phyloP scores from a whole-genome alignment of 1,140 invertebrate species.

The Pogonomyrmex californicus region DNA sequence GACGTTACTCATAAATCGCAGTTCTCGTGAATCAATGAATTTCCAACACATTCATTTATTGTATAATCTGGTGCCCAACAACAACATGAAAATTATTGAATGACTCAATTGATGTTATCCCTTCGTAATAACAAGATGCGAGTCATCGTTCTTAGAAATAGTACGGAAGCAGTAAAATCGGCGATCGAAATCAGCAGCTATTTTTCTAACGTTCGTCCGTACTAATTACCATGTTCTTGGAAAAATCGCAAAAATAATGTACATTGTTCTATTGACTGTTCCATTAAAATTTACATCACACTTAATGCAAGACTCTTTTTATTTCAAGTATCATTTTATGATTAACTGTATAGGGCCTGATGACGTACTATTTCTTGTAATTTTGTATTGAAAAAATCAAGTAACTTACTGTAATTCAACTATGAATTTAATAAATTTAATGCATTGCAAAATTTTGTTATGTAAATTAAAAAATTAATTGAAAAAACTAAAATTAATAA shows the following conservation, averaged over 20 bases:
- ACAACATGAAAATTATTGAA: conserved; percentile 37
- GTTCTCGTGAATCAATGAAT: conserved; percentile 33
- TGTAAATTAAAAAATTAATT: background rate
- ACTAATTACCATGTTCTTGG: conserved; percentile 36
- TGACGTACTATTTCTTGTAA: background rate
- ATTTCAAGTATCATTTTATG: background rate
- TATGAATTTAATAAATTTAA: conserved; percentile 14
- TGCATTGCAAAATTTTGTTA: background rate
- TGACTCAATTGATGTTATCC: conserved; percentile 36
- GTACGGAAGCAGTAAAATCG: conserved; percentile 35
- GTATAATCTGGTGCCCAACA: background rate
- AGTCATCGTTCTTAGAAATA: conserved; percentile 50
- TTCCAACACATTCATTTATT: background rate
- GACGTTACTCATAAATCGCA: background rate
- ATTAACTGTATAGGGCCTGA: background rate
- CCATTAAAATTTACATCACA: conserved; percentile 7
- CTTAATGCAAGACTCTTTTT: background rate
- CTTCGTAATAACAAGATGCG: conserved; percentile 16
- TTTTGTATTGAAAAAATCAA: background rate
- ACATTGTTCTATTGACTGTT: conserved; percentile 6
- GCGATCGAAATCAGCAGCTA: conserved; percentile 6
- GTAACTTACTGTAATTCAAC: background rate
- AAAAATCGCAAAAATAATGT: conserved; percentile 20
- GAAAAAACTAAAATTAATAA: background rate
- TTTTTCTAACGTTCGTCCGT: conserved; percentile 23